phyloP scores from a whole-genome alignment of 2,113 vertebrate species.

The Dipodomys stephensi region DNA sequence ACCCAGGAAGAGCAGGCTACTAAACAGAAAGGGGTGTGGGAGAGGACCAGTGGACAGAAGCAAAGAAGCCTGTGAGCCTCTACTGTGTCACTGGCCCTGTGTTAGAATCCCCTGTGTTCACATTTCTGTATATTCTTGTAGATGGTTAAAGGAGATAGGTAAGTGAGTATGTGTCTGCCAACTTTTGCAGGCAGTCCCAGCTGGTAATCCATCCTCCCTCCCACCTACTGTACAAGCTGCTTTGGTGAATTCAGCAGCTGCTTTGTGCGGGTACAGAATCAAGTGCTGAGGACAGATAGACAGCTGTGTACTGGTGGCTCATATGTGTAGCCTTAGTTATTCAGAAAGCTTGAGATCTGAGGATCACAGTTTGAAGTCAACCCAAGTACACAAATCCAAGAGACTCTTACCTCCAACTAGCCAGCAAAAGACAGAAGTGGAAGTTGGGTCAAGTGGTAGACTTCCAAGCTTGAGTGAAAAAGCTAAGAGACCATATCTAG shows the following conservation, averaged over 20 bases:
- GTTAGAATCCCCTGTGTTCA: neutral
- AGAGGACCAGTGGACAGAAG: neutral
- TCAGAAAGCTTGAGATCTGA: no score
- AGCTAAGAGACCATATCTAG: no score
- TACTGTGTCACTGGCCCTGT: neutral
- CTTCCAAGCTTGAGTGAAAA: no score
- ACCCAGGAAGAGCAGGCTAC: neutral
- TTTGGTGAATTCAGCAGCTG: neutral
- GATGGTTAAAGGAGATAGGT: neutral
- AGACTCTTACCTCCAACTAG: no score
- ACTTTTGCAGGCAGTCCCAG: neutral
- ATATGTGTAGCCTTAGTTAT: no score
- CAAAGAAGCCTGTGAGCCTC: neutral
- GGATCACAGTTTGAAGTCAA: no score
- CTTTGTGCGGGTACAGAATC: neutral
- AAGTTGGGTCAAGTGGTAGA: no score
- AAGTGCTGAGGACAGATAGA: neutral
- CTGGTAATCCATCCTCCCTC: neutral
- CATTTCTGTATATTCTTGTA: constrained; percentile 1
- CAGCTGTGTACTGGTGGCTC: no score
- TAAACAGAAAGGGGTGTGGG: neutral
- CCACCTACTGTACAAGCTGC: neutral
- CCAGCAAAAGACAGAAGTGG: no score
- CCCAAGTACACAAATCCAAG: no score
- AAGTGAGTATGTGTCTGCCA: neutral